phyloP scores from a whole-genome alignment of 2,113 vertebrate genomes.

The Alouatta palliata region DNA sequence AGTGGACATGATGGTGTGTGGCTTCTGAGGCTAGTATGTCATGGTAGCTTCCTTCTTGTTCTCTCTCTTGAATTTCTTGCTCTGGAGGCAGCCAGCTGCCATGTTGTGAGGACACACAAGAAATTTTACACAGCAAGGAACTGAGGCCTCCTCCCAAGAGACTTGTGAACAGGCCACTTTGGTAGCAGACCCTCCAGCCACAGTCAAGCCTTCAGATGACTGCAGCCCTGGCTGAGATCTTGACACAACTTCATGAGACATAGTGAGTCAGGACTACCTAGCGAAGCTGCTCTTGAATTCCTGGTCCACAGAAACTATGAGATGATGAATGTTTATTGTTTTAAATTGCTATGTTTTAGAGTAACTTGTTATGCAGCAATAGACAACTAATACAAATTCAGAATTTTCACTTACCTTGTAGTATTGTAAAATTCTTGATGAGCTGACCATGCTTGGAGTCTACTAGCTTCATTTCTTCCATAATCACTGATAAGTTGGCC shows the following conservation, averaged over 20 bases:
- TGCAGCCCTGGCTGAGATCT: neutral
- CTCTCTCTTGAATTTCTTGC: neutral
- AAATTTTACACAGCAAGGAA: neutral
- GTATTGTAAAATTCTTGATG: conserved; percentile 97
- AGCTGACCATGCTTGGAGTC: conserved; percentile 97
- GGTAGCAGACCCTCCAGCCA: neutral
- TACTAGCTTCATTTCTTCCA: conserved; percentile 99
- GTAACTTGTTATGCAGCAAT: neutral
- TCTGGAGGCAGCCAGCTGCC: neutral
- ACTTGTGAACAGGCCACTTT: neutral
- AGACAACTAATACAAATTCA: neutral
- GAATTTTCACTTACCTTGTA: conserved; percentile 88
- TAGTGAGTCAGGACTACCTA: neutral
- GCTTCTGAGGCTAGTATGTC: neutral
- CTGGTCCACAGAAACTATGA: conserved; percentile 1
- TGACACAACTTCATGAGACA: neutral
- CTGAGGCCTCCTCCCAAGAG: neutral
- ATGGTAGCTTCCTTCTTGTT: neutral
- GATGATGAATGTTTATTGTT: neutral
- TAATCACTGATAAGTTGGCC: conserved; percentile 92
- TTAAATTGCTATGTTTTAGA: neutral
- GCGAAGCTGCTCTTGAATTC: neutral
- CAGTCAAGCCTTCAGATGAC: neutral
- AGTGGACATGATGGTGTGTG: neutral
- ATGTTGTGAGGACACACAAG: neutral